Conservation (phyloP, 2,797 vertebrate species). For the Microctenopoma stevenorrisi region DNA sequence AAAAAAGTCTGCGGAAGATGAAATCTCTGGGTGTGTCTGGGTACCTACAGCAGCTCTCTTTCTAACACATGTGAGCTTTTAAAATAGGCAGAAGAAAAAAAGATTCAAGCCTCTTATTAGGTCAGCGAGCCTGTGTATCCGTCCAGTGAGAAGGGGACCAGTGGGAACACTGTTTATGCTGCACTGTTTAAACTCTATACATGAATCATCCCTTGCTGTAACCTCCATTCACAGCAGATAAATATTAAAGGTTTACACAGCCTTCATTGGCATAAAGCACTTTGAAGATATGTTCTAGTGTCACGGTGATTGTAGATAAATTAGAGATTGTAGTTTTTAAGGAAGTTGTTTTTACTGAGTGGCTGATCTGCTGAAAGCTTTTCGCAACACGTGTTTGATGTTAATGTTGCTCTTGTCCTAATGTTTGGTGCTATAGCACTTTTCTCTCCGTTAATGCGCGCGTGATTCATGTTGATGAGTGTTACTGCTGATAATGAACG, state of each 20-base stretch:
- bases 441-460: constrained; percentile 50
- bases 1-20: constrained; percentile 19
- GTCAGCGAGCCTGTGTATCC: constrained; percentile 28
- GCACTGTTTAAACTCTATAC: constrained; percentile 32
- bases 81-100: constrained; percentile 28
- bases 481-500: constrained; percentile 32
- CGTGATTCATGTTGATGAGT: constrained; percentile 9
- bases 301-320: constrained; percentile 7
- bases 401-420: constrained; percentile 44
- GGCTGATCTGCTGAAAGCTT: constrained; percentile 14
- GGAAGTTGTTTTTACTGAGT: constrained; percentile 9
- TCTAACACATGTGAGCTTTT: constrained; percentile 60
- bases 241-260: constrained; percentile 38
- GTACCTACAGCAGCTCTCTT: constrained; percentile 28
- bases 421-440: constrained; percentile 29
- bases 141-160: constrained; percentile 5
- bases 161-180: constrained; percentile 32
- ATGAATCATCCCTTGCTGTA: constrained; percentile 19
- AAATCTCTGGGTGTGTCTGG: constrained; percentile 22
- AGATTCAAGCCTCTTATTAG: constrained; percentile 58
- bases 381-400: constrained; percentile 11
- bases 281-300: neutral
- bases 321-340: constrained; percentile 6
- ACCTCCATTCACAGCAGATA: constrained; percentile 33
- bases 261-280: constrained; percentile 11